Percentiles rank a stretch among this genome's conserved stretches.
Conservation (phyloP, 2,888 invertebrate genomes). For the Agriopis aurantiaria region DNA sequence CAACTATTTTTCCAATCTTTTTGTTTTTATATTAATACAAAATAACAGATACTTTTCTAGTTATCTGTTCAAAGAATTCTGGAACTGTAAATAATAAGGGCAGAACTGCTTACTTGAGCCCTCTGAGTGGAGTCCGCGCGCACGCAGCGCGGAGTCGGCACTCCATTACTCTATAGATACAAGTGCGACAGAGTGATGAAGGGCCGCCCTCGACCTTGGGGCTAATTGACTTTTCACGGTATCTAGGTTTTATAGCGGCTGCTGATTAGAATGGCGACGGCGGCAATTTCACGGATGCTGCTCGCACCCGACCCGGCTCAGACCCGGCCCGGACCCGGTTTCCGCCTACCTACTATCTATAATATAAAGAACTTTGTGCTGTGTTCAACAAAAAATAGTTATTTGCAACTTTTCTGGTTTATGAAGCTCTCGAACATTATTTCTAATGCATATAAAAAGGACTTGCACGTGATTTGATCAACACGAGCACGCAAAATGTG, state of each 20-base stretch:
- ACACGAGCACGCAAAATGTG: too few species aligned
- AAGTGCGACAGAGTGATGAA: constrained; percentile 33
- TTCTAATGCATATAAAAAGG: too few species aligned
- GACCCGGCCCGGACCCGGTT: neutral
- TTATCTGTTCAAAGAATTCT: neutral
- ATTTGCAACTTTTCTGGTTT: neutral
- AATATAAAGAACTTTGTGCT: neutral
- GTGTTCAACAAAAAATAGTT: neutral
- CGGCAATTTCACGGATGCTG: constrained; percentile 48
- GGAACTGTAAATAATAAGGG: neutral
- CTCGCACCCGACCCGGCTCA: constrained; percentile 17
- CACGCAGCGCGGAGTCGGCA: constrained; percentile 12
- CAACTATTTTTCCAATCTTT: too few species aligned
- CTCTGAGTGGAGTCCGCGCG: neutral
- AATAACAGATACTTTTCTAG: neutral
- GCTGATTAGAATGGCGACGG: constrained; percentile 45
- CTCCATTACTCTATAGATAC: constrained; percentile 31
- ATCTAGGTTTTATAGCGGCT: constrained; percentile 50
- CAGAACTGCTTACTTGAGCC: neutral
- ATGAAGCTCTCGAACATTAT: too few species aligned
- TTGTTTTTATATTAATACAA: neutral
- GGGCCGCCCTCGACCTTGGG: constrained; percentile 43
- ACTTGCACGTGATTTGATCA: too few species aligned
- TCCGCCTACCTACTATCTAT: too few species aligned
- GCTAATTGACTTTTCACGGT: constrained; percentile 53